Conservation (phyloP, 2,888 invertebrate species). For the Cenopis cana region DNA sequence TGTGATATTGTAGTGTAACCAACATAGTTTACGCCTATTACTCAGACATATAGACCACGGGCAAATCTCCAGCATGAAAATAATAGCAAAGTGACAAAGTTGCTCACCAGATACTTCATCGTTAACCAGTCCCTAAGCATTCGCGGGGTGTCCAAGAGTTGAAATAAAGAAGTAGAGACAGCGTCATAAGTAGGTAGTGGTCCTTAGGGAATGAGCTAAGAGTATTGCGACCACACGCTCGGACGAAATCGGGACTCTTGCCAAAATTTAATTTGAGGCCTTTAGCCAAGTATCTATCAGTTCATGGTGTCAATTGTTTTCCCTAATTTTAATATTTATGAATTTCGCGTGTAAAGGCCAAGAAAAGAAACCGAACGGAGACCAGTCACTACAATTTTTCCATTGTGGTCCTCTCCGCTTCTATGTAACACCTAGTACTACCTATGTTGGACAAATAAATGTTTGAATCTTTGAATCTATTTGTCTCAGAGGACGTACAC, state of each 20-base stretch:
- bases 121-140: conserved; percentile 45
- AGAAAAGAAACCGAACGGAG: not conserved
- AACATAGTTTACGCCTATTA: not conserved
- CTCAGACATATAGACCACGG: not conserved
- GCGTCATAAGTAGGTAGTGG: conserved; percentile 64
- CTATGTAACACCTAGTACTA: too few relatives aligned
- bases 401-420: too few relatives aligned
- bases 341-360: not conserved
- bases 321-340: conserved; percentile 24
- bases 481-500: too few relatives aligned
- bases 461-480: too few relatives aligned
- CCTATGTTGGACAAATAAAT: too few relatives aligned
- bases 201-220: conserved; percentile 58
- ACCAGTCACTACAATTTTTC: too few relatives aligned
- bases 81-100: conserved; percentile 7
- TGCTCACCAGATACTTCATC: conserved; percentile 29
- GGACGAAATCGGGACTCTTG: conserved; percentile 27
- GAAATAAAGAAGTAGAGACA: conserved; percentile 59
- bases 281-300: conserved; percentile 30
- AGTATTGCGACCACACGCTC: conserved; percentile 38
- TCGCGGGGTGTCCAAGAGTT: conserved; percentile 54
- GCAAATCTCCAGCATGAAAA: not conserved
- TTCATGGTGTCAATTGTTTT: conserved; percentile 35
- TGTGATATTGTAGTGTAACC: not conserved
- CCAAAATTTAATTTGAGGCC: conserved; percentile 40